Conservation (phyloP, 2,888 invertebrate genomes). For the Scaptomyza tumidula region DNA sequence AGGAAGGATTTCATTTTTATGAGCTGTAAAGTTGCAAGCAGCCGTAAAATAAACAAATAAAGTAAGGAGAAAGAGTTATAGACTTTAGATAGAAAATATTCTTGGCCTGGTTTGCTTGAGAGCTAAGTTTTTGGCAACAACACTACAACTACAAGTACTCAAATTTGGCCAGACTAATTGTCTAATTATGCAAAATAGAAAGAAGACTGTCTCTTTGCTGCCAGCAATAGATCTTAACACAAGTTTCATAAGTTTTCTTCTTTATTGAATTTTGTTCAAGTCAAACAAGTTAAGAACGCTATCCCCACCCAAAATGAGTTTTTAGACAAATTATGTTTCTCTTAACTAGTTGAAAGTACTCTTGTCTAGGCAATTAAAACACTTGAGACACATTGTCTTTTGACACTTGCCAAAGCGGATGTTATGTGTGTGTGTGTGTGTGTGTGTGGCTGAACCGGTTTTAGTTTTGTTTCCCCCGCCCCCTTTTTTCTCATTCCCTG, state of each 20-base stretch:
- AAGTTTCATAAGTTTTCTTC: slow-evolving; percentile 27
- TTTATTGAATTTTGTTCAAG: slow-evolving; percentile 40
- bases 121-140: slow-evolving; percentile 28
- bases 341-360: background rate
- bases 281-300: slow-evolving; percentile 27
- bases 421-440: slow-evolving; percentile 8
- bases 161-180: slow-evolving; percentile 41
- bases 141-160: background rate
- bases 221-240: background rate
- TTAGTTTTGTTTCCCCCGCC: slow-evolving; percentile 4
- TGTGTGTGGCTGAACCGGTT: slow-evolving; percentile 16
- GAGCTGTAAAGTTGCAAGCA: slow-evolving; percentile 45
- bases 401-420: slow-evolving; percentile 37
- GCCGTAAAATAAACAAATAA: slow-evolving; percentile 47
- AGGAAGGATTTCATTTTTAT: slow-evolving; percentile 40
- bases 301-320: slow-evolving; percentile 32
- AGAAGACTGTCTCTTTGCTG: background rate
- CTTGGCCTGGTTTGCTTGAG: background rate
- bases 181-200: slow-evolving; percentile 52
- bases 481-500: background rate
- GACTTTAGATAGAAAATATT: background rate
- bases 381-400: slow-evolving; percentile 63
- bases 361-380: slow-evolving; percentile 57
- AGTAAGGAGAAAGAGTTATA: background rate
- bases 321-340: slow-evolving; percentile 26